Percentiles rank a stretch among this genome's conserved stretches.
Conservation (phyloP, 1,140 invertebrate species). For the Anthonomus grandis region DNA sequence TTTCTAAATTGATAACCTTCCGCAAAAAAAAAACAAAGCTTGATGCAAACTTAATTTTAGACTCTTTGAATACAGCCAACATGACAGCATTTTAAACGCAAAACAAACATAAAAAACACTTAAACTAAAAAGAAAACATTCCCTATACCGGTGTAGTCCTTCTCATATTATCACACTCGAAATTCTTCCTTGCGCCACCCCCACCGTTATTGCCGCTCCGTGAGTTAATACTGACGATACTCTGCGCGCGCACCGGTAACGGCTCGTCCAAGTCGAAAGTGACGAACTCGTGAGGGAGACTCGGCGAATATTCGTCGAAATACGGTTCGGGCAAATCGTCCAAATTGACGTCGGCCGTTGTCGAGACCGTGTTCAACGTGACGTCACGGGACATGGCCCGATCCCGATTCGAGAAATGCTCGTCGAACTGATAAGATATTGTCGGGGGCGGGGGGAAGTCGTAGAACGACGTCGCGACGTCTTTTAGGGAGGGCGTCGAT, state of each 20-base stretch:
- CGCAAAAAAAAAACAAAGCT: neutral
- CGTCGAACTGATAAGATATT: conserved; percentile 47
- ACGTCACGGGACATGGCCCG: conserved; percentile 43
- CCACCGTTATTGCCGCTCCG: too few species aligned
- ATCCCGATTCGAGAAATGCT: conserved; percentile 34
- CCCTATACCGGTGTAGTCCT: conserved; percentile 50
- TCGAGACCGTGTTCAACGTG: conserved; percentile 47
- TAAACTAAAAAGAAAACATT: conserved; percentile 10
- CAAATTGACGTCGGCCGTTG: conserved; percentile 47
- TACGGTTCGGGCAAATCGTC: conserved; percentile 39
- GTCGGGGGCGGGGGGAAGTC: conserved; percentile 55
- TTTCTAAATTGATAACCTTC: neutral
- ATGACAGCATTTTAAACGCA: neutral
- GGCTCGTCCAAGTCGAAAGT: conserved; percentile 49
- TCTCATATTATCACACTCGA: conserved; percentile 43
- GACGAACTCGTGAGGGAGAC: conserved; percentile 47
- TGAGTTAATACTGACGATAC: conserved; percentile 41
- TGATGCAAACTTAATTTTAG: neutral
- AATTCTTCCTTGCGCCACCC: conserved; percentile 35
- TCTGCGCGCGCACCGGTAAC: conserved; percentile 41
- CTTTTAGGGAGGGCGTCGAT: conserved; percentile 54
- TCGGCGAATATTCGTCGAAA: conserved; percentile 47
- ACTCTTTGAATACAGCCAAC: neutral
- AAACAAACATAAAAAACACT: conserved; percentile 1
- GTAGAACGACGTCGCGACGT: conserved; percentile 55